These are phyloP conservation scores for Uria aalge DNA, from an alignment of 2,113 vertebrate species.

Conservation along the genomic window DNA sequence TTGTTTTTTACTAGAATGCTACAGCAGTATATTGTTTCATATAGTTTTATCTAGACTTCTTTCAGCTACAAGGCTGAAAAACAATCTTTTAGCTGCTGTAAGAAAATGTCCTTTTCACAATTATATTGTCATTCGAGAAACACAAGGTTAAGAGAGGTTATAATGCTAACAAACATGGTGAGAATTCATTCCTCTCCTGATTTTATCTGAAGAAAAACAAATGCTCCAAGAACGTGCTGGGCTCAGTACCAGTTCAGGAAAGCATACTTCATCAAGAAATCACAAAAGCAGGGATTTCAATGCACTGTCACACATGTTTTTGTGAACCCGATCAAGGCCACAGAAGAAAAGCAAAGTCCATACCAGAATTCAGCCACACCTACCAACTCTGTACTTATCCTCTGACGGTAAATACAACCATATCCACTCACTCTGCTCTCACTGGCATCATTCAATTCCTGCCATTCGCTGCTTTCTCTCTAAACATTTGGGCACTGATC, in stretches of 20 bases:
- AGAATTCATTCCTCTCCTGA: not conserved
- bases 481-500: not conserved
- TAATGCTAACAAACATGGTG: not conserved
- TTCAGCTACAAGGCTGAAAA: not conserved
- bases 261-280: not conserved
- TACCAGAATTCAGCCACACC: not conserved
- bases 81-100: not conserved
- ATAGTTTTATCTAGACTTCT: not conserved
- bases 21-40: not conserved
- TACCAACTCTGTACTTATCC: not conserved
- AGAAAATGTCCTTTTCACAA: not conserved
- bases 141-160: not conserved
- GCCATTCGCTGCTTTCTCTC: not conserved
- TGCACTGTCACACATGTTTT: not conserved
- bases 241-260: not conserved
- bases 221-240: not conserved
- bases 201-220: not conserved
- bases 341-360: not conserved
- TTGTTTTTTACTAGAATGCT: not conserved
- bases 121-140: not conserved
- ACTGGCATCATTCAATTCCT: not conserved
- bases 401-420: not conserved
- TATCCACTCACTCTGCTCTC: not conserved
- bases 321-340: not conserved
- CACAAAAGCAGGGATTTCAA: not conserved